Conservation (phyloP, 2,797 vertebrate genomes). For the Enteromius afrohamiltoni region DNA sequence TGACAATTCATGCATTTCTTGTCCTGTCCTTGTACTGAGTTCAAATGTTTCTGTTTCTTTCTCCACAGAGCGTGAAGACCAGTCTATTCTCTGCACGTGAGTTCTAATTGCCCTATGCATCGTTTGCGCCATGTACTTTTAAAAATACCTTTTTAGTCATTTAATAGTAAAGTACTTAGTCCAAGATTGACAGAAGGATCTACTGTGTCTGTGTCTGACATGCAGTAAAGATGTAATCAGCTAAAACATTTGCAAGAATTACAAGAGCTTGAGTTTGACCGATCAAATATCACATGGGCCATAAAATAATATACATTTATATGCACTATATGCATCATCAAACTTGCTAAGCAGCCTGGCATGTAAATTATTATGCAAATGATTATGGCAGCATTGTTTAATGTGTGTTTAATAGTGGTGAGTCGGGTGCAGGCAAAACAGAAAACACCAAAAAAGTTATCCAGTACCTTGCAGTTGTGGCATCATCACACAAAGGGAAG, state of each 20-base stretch:
- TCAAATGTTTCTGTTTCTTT: slow-evolving; percentile 54
- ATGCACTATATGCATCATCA: not conserved
- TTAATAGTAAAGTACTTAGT: not conserved
- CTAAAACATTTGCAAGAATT: slow-evolving; percentile 35
- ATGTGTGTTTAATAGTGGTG: slow-evolving; percentile 79
- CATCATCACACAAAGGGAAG: slow-evolving; percentile 97
- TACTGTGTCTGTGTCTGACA: slow-evolving; percentile 4
- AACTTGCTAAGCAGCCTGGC: not conserved
- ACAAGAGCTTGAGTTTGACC: slow-evolving; percentile 29
- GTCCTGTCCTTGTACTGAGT: slow-evolving; percentile 11
- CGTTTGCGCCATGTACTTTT: not conserved
- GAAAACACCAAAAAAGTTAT: slow-evolving; percentile 99
- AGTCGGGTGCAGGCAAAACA: slow-evolving; percentile 97
- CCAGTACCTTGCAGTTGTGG: slow-evolving; percentile 95
- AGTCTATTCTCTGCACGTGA: slow-evolving; percentile 98
- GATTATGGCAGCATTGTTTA: not conserved
- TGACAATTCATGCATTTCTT: slow-evolving; percentile 41
- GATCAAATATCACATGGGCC: slow-evolving; percentile 29
- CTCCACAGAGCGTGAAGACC: slow-evolving; percentile 91
- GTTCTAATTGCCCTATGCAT: slow-evolving; percentile 63
- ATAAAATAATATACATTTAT: not conserved
- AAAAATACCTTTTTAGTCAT: not conserved
- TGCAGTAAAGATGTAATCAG: slow-evolving; percentile 28
- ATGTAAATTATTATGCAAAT: slow-evolving; percentile 16
- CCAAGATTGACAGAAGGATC: not conserved